Evolutionary conservation across 1,140 invertebrate species (phyloP).

Genomic region (Eurosta solidaginis): DNA sequence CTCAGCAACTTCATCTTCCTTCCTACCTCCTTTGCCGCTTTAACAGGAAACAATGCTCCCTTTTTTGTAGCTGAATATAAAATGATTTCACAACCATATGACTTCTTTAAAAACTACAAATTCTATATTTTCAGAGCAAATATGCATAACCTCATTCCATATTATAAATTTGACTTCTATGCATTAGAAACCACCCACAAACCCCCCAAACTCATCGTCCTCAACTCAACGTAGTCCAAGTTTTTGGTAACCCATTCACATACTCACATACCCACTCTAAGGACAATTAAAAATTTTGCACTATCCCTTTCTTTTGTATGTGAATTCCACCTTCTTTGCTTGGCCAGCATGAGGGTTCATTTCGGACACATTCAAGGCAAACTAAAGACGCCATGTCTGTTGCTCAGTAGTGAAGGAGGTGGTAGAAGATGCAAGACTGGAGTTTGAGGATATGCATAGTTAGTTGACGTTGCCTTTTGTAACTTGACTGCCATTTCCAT

Average conservation of each 20-base stretch:
- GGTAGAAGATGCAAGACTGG: too few species aligned
- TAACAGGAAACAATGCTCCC: not conserved
- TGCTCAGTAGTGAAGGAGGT: not conserved
- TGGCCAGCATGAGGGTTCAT: conserved; percentile 1
- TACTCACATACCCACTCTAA: not conserved
- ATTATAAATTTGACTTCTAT: too few species aligned
- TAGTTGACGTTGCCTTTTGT: conserved; percentile 4
- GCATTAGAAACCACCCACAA: not conserved
- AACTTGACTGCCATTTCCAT: not conserved
- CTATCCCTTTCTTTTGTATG: not conserved
- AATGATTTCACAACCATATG: not conserved
- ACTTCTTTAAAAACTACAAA: not conserved
- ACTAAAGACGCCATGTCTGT: not conserved
- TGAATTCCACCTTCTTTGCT: not conserved
- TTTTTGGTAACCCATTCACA: not conserved
- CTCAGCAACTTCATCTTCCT: not conserved
- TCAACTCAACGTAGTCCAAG: too few species aligned
- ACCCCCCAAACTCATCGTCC: not conserved
- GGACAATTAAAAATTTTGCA: not conserved
- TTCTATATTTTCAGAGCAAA: not conserved
- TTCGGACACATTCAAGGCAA: not conserved
- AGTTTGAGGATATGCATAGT: not conserved
- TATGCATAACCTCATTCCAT: not conserved
- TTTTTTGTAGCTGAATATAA: conserved; percentile 35
- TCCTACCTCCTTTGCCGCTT: not conserved